Conservation (phyloP, 2,888 invertebrate genomes). For the Lithodes maja region DNA sequence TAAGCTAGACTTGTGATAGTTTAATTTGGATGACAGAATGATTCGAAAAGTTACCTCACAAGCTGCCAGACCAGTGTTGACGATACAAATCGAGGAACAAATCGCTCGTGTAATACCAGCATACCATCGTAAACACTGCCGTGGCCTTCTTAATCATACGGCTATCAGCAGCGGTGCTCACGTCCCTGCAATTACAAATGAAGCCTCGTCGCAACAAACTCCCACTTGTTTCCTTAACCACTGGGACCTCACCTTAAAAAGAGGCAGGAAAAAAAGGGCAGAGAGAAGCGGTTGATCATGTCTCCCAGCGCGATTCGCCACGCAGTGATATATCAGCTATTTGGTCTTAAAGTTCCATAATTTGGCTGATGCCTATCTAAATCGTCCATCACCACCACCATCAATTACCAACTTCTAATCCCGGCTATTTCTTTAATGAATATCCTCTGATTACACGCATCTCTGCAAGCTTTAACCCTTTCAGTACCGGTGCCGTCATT, state of each 20-base stretch:
- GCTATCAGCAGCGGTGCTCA: neutral
- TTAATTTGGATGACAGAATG: too few relatives aligned
- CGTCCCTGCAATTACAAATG: neutral
- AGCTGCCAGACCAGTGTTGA: too few relatives aligned
- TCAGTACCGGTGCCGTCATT: neutral
- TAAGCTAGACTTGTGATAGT: too few relatives aligned
- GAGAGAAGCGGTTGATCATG: conserved; percentile 23
- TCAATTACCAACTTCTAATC: conserved; percentile 40
- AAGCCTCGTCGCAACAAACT: neutral
- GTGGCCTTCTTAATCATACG: neutral
- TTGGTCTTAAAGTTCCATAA: conserved; percentile 33
- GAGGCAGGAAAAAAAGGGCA: neutral
- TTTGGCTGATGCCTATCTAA: conserved; percentile 26
- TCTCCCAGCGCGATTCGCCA: conserved; percentile 15
- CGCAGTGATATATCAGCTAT: conserved; percentile 19
- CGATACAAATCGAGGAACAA: too few relatives aligned
- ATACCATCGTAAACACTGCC: neutral
- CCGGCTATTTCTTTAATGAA: conserved; percentile 49
- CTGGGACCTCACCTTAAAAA: neutral
- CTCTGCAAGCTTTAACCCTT: conserved; percentile 26
- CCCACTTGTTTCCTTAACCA: neutral
- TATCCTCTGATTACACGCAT: conserved; percentile 51
- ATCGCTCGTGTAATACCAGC: too few relatives aligned
- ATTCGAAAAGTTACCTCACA: too few relatives aligned
- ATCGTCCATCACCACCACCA: conserved; percentile 13